Evolutionary conservation across 2,888 invertebrate species (phyloP).

Genomic region (Phlogophora meticulosa): DNA sequence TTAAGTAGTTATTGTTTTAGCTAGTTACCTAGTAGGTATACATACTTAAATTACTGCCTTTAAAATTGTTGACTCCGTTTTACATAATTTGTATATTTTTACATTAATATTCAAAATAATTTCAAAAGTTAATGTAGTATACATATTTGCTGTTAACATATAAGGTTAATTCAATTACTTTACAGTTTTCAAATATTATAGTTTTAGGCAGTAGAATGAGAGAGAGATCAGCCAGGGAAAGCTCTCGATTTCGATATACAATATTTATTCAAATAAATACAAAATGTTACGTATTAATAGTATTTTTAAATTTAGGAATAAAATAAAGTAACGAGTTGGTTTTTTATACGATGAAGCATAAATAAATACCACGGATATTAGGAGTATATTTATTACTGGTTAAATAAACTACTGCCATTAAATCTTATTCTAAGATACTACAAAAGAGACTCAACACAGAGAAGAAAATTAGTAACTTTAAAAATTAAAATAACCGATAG

Average conservation of each 20-base stretch:
- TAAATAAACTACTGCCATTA: too few species aligned
- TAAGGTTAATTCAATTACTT: neutral
- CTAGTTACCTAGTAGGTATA: neutral
- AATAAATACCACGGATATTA: too few species aligned
- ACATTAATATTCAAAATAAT: neutral
- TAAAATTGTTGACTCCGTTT: neutral
- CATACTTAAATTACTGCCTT: neutral
- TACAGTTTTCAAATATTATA: too few species aligned
- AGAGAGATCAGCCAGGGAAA: neutral
- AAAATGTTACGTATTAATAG: neutral
- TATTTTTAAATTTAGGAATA: neutral
- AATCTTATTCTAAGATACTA: too few species aligned
- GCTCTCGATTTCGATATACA: neutral
- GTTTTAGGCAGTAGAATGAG: too few species aligned
- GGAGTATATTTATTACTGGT: too few species aligned
- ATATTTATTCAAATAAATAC: constrained; percentile 1
- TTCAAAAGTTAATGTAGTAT: neutral
- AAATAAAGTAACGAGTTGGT: too few species aligned
- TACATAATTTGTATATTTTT: neutral
- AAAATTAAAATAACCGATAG: too few species aligned
- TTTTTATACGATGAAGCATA: too few species aligned
- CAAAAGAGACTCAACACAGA: too few species aligned
- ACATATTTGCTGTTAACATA: neutral
- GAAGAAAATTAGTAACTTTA: neutral
- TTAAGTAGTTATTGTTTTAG: neutral